These are phyloP conservation scores for Daphoenositta chrysoptera DNA, from an alignment of 2,113 vertebrate species.

Conservation along the genomic window DNA sequence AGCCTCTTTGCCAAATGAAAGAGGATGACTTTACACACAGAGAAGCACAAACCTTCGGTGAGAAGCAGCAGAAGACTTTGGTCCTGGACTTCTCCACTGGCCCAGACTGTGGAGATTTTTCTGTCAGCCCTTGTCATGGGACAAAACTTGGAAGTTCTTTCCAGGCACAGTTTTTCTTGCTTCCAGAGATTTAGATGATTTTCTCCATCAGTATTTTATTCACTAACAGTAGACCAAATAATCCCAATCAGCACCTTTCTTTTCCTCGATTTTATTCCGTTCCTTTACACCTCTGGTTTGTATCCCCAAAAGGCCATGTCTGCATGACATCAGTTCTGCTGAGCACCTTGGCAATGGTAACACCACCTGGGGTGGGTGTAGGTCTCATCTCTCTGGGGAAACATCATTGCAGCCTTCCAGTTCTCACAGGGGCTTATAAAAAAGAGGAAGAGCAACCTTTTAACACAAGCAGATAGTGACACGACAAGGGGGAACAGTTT, in stretches of 20 bases:
- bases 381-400: background rate
- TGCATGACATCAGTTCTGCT: background rate
- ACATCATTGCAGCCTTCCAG: background rate
- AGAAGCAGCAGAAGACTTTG: background rate
- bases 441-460: background rate
- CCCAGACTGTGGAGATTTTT: no score
- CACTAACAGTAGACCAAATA: background rate
- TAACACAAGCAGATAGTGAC: background rate
- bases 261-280: background rate
- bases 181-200: background rate
- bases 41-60: background rate
- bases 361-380: fast-evolving
- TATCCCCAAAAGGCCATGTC: background rate
- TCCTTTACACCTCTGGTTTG: background rate
- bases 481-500: background rate
- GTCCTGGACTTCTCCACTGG: background rate
- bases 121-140: background rate
- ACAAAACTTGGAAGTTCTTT: background rate
- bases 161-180: background rate
- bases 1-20: background rate
- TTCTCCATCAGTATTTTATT: background rate
- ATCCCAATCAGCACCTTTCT: background rate
- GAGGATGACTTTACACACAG: background rate
- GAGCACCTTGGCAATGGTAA: background rate
- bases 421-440: background rate